Evolutionary conservation across 2,797 vertebrate genomes (phyloP), one percentile per base, ranked within the genome.

Genomic region (Clarias fuscus): DNA sequence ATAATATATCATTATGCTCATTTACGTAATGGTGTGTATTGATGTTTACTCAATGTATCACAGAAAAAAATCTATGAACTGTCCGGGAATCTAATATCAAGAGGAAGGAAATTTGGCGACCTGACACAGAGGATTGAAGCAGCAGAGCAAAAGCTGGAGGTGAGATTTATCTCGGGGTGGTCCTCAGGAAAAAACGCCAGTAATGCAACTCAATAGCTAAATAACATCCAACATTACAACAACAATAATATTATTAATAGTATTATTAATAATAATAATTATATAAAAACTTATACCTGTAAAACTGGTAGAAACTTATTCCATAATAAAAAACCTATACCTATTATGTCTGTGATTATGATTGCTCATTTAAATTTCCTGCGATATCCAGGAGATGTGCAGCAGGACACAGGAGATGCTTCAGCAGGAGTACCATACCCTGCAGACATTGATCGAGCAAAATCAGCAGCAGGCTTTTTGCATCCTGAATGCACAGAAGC

Each of bases 391-490:
- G 87, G 58, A 30, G 4, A n/a, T 61, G 18, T 86, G 83, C 20
- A 17, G 37, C 4, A 5, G 2, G 40, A 84, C 56, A 5, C 59
- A 76, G 20, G 61, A 84, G 43, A 17, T 84, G 5, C 72, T 84
- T 48, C 59, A 84, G 72, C 1, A 56, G 3, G 59, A 86, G n/a
- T 86, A 86, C 61, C 40, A 0, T 3, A 64, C 81, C 10, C 80
- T 89, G 20, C 11, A 13, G 71, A 22, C 17, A 7, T 61, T 90
- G 27, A 56, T 90, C 48, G 65, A 79, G 30, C 80, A 82, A 64
- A 90, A 86, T 71, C 71, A 62, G 83, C 20, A 86, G 76, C 85
- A 89, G 48, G 88, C 89, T 17, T 65, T 82, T 33, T 33, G 1
- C 33, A 33, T 33, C 33, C 2, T 33, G 33, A 33, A 82, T 5